phyloP scores from a whole-genome alignment of 2,797 vertebrate species.

The Peromyscus aztecus region DNA sequence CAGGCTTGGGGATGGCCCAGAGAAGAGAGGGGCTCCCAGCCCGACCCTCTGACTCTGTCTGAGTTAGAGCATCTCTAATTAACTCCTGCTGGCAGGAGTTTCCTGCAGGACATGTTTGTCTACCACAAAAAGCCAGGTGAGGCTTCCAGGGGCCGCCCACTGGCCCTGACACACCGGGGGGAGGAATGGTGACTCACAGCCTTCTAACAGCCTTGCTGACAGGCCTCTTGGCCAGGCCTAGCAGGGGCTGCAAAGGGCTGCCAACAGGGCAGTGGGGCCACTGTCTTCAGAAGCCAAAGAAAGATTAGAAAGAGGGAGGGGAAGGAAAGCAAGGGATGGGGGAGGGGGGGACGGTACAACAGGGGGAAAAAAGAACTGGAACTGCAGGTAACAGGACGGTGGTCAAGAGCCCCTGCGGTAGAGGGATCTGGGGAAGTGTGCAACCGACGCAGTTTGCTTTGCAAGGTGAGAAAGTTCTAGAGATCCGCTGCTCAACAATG shows the following conservation, averaged over 20 bases:
- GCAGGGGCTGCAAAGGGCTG: constrained; percentile 18
- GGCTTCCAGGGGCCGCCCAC: constrained; percentile 83
- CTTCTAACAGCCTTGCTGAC: constrained; percentile 71
- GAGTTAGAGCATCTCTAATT: constrained; percentile 60
- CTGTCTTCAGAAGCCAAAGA: neutral
- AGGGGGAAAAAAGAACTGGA: neutral
- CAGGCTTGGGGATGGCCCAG: constrained; percentile 6
- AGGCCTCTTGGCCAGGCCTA: constrained; percentile 54
- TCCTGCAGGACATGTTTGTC: constrained; percentile 70
- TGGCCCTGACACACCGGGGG: constrained; percentile 73
- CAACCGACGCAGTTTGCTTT: neutral
- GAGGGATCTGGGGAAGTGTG: neutral
- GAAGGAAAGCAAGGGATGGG: neutral
- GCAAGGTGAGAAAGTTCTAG: constrained; percentile 4
- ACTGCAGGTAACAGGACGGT: neutral
- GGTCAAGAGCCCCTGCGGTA: no score
- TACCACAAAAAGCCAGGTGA: constrained; percentile 73
- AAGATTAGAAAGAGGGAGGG: neutral
- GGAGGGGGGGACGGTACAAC: neutral
- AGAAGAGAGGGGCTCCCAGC: constrained; percentile 47
- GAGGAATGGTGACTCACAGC: constrained; percentile 68
- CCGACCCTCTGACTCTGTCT: constrained; percentile 57
- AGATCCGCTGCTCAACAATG: neutral
- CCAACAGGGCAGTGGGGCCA: constrained; percentile 26
- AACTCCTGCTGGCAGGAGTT: constrained; percentile 73